Evolutionary conservation across 2,113 vertebrate species (phyloP).

Genomic region (Uria aalge): DNA sequence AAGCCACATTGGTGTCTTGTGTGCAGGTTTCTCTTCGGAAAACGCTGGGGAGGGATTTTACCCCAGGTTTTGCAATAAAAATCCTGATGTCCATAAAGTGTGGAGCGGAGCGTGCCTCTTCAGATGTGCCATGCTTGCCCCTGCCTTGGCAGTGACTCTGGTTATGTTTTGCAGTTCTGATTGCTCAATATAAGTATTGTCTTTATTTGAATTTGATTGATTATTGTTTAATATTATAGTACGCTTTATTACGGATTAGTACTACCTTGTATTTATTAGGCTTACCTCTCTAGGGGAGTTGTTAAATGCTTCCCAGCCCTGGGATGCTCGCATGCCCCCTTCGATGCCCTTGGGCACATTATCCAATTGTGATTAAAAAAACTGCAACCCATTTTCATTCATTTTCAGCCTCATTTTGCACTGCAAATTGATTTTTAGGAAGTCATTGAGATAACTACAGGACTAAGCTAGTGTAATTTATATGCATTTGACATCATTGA

Average conservation of each 20-base stretch:
- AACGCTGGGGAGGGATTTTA: not conserved
- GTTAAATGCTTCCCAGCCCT: not conserved
- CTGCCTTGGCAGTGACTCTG: not conserved
- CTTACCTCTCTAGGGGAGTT: not conserved
- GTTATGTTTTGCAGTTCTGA: not conserved
- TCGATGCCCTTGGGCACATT: not conserved
- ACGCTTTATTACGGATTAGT: not conserved
- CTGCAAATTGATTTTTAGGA: not conserved
- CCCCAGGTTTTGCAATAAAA: not conserved
- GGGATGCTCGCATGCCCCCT: not conserved
- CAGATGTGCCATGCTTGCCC: accelerated
- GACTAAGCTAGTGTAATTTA: not conserved
- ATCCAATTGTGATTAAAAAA: not conserved
- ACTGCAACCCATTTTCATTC: not conserved
- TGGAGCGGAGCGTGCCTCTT: accelerated
- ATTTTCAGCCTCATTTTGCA: not conserved
- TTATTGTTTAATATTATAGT: not conserved
- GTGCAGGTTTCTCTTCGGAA: not conserved
- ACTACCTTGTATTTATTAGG: not conserved
- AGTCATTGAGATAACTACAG: not conserved
- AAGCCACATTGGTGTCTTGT: accelerated
- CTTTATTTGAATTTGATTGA: not conserved
- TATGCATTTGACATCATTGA: not conserved
- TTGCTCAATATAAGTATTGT: not conserved
- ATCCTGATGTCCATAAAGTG: not conserved